Evolutionary conservation across 2,888 invertebrate species (phyloP), one percentile per base, ranked within the genome.

Genomic region (Synergus gifuensis): DNA sequence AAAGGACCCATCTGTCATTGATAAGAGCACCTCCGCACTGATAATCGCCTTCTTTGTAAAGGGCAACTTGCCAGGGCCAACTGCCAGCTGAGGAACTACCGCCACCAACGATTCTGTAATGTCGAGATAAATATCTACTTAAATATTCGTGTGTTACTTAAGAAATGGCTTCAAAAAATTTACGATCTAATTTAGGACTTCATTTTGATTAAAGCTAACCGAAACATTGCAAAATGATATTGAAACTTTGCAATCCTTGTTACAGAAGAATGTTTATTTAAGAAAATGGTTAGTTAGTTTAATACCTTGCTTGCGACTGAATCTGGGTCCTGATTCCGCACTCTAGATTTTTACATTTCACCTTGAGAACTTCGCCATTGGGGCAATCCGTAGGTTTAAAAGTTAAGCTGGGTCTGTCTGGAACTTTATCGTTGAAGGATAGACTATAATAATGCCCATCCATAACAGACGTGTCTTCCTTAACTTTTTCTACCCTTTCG

Each of bases 51-150:
- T 97, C 96, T 88, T 96, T 95, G 92, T 97, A 97, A 36, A 97
- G 93, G 58, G 96, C 97, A n/a, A 96, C 96, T 93, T 96, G 96
- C 96, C 96, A 97, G 4, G 97, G 97, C 96, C 96, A 96, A 44
- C 96, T 95, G 85, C 96, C 96, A 11, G 95, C 94, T 77, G 95
- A 94, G 62, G 96, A 95, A 89, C 96, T 96, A 78, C 94, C 95
- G 83, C 97, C 96, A 79, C 97, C 97, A 87, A 97, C 96, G 90
- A 97, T 96, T 93, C 97, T 96, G 93, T 91, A 94, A 92, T 87
- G 90, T 82, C 93, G 92, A 82, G 83, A 81, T 62, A 79, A 81
- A 82, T 76, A 79, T 81, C 83, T 67, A 80, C 78, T 82, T 83
- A 63, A 79, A 79, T 83, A 46, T 78, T 54, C 46, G 46, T 1